These are phyloP conservation scores for Macrobrachium rosenbergii DNA, from an alignment of 1,140 invertebrate species.

Conservation along the genomic window DNA sequence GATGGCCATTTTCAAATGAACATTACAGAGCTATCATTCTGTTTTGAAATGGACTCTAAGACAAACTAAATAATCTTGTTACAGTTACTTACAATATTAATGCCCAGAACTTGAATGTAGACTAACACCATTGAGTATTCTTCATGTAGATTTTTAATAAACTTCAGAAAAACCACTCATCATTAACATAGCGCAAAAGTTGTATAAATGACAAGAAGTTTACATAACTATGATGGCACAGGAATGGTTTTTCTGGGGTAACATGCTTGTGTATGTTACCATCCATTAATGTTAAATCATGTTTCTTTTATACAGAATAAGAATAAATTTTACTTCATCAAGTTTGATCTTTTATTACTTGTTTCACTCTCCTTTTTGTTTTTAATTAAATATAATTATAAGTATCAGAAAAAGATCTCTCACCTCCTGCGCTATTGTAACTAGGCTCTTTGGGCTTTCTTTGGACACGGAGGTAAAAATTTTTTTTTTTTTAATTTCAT, in stretches of 20 bases:
- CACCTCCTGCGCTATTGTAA: too few relatives aligned
- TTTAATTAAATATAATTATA: too few relatives aligned
- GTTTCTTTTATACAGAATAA: conserved; percentile 64
- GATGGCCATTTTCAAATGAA: conserved; percentile 6
- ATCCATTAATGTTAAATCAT: conserved; percentile 64
- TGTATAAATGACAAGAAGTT: conserved; percentile 30
- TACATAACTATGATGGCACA: conserved; percentile 52
- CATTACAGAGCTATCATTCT: neutral
- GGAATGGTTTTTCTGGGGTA: conserved; percentile 61
- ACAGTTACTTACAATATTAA: conserved; percentile 36
- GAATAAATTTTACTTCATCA: conserved; percentile 64
- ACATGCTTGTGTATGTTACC: conserved; percentile 61
- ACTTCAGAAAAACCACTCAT: conserved; percentile 60
- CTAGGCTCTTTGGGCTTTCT: too few relatives aligned
- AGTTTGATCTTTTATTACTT: conserved; percentile 4
- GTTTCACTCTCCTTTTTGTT: too few relatives aligned
- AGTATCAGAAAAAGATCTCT: too few relatives aligned
- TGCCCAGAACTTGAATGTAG: conserved; percentile 46
- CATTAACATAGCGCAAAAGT: conserved; percentile 53
- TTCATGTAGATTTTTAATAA: conserved; percentile 50
- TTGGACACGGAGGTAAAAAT: too few relatives aligned
- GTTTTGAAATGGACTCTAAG: conserved; percentile 35
- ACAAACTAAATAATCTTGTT: conserved; percentile 7
- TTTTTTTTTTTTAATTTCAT: too few relatives aligned
- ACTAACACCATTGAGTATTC: conserved; percentile 52